A percentile compares a stretch with the other conserved stretches of the same genome.
Evolutionary conservation across 2,113 vertebrate genomes (phyloP).

Genomic region (Perca fluviatilis): DNA sequence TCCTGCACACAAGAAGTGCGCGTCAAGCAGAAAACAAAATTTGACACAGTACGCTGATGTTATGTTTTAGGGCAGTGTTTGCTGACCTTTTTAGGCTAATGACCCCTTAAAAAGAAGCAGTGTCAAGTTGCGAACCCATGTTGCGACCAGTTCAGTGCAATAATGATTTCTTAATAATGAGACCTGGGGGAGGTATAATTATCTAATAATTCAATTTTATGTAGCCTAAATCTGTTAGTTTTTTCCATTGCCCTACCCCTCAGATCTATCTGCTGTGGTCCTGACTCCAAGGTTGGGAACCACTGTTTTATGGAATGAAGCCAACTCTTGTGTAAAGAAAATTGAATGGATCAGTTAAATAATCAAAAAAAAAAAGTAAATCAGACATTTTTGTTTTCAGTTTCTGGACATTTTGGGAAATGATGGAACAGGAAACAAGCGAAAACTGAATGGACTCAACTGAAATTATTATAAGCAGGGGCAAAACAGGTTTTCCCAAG

Average conservation of each 20-base stretch:
- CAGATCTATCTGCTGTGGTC: background rate
- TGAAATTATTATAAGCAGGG: slow-evolving; percentile 24
- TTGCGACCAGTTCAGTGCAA: no score
- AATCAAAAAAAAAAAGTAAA: background rate
- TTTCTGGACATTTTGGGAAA: slow-evolving; percentile 33
- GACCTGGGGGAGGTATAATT: background rate
- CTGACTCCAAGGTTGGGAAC: background rate
- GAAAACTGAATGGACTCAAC: slow-evolving; percentile 46
- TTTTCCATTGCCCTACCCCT: background rate
- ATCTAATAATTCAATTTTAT: background rate
- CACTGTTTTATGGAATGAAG: background rate
- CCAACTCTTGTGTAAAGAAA: background rate
- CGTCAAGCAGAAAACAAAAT: background rate
- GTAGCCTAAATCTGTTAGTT: no score
- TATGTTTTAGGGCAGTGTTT: background rate
- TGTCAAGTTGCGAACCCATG: background rate
- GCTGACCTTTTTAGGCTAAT: background rate
- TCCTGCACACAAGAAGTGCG: background rate
- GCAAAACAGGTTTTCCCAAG: slow-evolving; percentile 28
- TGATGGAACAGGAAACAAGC: slow-evolving; percentile 41
- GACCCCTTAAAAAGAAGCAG: background rate
- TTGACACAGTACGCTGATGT: background rate
- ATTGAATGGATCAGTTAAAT: background rate
- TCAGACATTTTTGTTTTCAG: no score
- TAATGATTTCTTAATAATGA: background rate